These are phyloP conservation scores for Pachypanchax playfairii DNA, from an alignment of 2,113 vertebrate genomes.

Conservation along the genomic window DNA sequence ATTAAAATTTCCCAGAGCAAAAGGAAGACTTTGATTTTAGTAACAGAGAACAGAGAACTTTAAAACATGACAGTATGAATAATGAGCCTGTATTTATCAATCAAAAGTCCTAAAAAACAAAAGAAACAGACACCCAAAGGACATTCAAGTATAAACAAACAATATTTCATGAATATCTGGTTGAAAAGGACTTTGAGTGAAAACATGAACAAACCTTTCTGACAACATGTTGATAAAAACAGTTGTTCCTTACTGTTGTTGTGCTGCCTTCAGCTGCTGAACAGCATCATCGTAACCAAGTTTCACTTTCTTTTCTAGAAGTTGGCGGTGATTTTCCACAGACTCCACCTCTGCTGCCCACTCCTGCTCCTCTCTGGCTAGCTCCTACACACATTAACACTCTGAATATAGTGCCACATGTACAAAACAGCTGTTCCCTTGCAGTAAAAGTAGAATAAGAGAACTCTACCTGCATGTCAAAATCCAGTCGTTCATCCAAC, in stretches of 20 bases:
- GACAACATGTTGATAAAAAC: neutral
- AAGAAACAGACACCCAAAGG: no score
- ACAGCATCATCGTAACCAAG: slow-evolving; percentile 73
- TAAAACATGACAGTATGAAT: no score
- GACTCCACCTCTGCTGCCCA: slow-evolving; percentile 77
- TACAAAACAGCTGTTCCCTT: neutral
- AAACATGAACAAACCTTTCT: neutral
- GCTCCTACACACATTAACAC: slow-evolving; percentile 64
- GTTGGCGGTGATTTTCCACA: slow-evolving; percentile 71
- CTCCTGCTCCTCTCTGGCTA: slow-evolving; percentile 72
- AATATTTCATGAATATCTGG: no score
- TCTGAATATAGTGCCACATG: neutral
- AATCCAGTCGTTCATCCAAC: slow-evolving; percentile 74
- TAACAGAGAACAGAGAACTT: no score
- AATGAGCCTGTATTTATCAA: no score
- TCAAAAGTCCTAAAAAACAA: no score
- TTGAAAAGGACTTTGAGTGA: no score
- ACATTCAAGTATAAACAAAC: no score
- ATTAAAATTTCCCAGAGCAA: no score
- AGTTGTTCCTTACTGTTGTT: slow-evolving; percentile 74
- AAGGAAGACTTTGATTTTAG: no score
- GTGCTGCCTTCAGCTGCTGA: slow-evolving; percentile 74
- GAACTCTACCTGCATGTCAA: slow-evolving; percentile 70
- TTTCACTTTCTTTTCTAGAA: slow-evolving; percentile 77
- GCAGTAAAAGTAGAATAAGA: neutral